These are phyloP conservation scores for Gymnocheta viridis DNA, from an alignment of 2,888 invertebrate species.

Conservation along the genomic window DNA sequence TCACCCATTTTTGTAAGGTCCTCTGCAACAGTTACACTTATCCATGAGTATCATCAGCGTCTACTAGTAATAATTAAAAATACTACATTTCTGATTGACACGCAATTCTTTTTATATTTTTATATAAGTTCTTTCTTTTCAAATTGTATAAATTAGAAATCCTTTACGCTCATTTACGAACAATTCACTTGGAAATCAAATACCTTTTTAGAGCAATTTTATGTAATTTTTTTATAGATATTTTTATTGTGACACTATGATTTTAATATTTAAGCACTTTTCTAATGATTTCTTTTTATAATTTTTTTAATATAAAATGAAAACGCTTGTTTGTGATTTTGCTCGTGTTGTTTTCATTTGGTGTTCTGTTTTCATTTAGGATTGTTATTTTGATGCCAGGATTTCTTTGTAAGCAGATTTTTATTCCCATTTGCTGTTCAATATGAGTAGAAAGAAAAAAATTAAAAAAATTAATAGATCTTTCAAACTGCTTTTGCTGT, in stretches of 20 bases:
- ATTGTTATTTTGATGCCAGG: neutral
- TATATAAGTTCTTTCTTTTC: neutral
- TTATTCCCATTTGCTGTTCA: constrained; percentile 3
- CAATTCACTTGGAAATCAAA: constrained; percentile 19
- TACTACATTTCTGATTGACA: neutral
- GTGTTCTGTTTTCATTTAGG: neutral
- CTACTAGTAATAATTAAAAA: neutral
- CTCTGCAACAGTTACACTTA: neutral
- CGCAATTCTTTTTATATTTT: neutral
- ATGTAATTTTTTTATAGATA: neutral
- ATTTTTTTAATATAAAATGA: neutral
- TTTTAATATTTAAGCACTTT: constrained; percentile 40
- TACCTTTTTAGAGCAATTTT: neutral
- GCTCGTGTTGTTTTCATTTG: neutral
- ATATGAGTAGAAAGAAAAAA: neutral
- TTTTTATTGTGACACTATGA: constrained; percentile 1
- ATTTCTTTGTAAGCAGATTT: constrained; percentile 12
- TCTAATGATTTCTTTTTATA: neutral
- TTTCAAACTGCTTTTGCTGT: neutral
- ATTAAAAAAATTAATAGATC: constrained; percentile 14
- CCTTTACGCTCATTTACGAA: constrained; percentile 7
- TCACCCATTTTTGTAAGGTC: constrained; percentile 33
- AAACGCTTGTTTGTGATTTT: neutral
- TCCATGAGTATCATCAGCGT: constrained; percentile 25
- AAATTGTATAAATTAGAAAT: constrained; percentile 12